Percentiles rank a stretch among this genome's conserved stretches.
These are phyloP conservation scores for Apostichopus leukothele DNA, from an alignment of 53 echinoderm and acorn worm genomes.

Conservation along the genomic window DNA sequence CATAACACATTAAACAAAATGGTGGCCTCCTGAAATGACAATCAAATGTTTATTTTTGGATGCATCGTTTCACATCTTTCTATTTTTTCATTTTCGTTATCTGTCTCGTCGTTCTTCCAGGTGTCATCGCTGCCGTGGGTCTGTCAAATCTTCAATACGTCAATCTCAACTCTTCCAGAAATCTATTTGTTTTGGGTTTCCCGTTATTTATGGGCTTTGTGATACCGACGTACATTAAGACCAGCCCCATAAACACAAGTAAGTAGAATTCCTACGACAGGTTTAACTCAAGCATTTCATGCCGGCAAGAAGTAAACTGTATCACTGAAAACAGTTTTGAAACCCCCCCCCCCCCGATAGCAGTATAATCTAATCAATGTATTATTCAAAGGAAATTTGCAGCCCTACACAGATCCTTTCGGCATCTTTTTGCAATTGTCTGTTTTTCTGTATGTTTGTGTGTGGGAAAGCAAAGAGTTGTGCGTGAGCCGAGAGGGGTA, in stretches of 20 bases:
- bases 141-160: constrained; percentile 93
- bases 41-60: neutral
- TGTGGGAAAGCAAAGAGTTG: no score
- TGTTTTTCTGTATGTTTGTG: no score
- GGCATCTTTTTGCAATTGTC: no score
- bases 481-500: no score
- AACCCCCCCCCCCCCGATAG: no score
- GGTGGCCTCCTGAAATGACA: neutral
- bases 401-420: no score
- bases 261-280: neutral
- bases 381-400: no score
- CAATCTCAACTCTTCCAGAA: constrained; percentile 81
- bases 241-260: constrained; percentile 32
- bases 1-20: no score
- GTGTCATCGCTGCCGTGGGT: constrained; percentile 91
- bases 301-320: no score
- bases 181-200: constrained; percentile 86
- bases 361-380: no score
- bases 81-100: neutral
- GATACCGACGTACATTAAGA: constrained; percentile 67
- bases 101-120: constrained; percentile 28
- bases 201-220: constrained; percentile 79
- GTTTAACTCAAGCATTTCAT: no score
- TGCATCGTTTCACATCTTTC: neutral
- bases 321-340: no score